Evolutionary conservation across 2,113 vertebrate genomes (phyloP), one percentile per base, ranked within the genome.

Genomic region (Rhinichthys klamathensis): DNA sequence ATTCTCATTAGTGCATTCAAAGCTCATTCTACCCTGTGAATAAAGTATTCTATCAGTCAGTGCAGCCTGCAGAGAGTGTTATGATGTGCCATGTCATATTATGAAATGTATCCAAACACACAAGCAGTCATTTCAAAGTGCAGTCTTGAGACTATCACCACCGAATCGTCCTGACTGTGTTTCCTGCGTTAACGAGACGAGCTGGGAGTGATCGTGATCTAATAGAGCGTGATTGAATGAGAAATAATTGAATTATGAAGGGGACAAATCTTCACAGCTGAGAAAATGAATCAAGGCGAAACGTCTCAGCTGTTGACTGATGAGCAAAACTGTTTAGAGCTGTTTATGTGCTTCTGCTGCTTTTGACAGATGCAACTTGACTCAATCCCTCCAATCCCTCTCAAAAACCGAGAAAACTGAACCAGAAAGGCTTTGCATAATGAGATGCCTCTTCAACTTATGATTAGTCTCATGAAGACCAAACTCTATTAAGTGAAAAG

Each of bases 181-280:
- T 88, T 85, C 78, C 84, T 38, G 65, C 38, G 32, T 87, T 86
- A 84, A 88, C 82, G 58, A 84, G 82, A 51, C 75, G 60, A 89
- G 86, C 77, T 51, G 49, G 82, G 77, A 82, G 75, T 75, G 84
- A 87, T 87, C 67, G 54, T 77, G 75, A 88, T 88, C 83, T 86
- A 86, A 88, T 88, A 60, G 85, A 88, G 89, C 75, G 60, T 83
- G 82, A 87, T 83, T 88, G 79, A 88, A 86, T 86, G 85, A 89
- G 78, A 86, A 88, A 88, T 88, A 86, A 89, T 88, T 89, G 82
- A 89, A 88, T 89, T 88, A 88, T 86, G 85, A 73, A n/a, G 27
- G 81, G 70, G 84, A 87, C 81, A 84, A 87, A 87, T 89, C 78
- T 76, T 69, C 72, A 63, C 82, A 84, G 86, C 63, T 16, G 72